Conservation (phyloP, 2,888 invertebrate species). For the Gortyna flavago region DNA sequence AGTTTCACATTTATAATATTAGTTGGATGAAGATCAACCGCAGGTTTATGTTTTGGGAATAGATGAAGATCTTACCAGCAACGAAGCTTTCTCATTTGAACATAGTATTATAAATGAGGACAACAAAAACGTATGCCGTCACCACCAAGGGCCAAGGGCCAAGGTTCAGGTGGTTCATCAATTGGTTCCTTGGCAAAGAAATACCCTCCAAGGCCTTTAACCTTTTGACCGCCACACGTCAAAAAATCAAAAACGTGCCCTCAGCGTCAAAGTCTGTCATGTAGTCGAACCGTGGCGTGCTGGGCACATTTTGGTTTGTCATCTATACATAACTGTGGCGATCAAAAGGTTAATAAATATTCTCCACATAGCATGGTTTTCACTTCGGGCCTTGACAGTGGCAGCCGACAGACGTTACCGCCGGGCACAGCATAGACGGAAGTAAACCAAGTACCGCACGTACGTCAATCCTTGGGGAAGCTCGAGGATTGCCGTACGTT, state of each 20-base stretch:
- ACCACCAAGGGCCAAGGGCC: background rate
- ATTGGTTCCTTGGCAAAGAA: background rate
- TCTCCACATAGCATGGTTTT: background rate
- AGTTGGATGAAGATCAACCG: background rate
- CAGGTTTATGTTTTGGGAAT: background rate
- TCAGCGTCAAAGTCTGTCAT: too few species aligned
- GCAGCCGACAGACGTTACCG: background rate
- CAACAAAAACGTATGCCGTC: background rate
- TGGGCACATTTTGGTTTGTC: too few species aligned
- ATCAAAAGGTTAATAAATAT: too few species aligned
- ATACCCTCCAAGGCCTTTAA: background rate
- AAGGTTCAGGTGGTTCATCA: background rate
- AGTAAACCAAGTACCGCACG: background rate
- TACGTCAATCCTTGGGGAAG: background rate
- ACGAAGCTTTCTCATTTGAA: background rate
- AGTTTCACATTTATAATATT: too few species aligned
- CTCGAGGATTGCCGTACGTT: background rate
- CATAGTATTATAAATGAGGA: background rate
- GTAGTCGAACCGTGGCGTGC: too few species aligned
- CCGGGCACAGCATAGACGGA: background rate
- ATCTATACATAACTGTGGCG: too few species aligned
- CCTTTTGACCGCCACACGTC: too few species aligned
- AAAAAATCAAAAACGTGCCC: too few species aligned
- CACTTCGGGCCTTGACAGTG: background rate
- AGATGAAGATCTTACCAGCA: background rate